A percentile compares a stretch with the other conserved stretches of the same genome.
Conservation (phyloP, 2,113 vertebrate genomes). For the Myotis brandtii region DNA sequence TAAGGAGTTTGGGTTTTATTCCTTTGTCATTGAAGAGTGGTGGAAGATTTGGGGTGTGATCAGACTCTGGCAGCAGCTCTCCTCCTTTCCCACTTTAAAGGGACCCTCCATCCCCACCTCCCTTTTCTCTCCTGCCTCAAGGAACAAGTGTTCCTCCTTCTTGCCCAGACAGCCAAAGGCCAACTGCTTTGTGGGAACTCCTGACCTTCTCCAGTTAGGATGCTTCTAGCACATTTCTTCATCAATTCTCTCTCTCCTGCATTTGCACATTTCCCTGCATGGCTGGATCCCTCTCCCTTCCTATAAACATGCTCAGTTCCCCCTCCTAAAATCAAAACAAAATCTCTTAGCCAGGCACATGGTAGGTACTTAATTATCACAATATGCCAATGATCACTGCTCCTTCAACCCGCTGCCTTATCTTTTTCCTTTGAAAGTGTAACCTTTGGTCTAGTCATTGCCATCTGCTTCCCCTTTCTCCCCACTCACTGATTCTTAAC, state of each 20-base stretch:
- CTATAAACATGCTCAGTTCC: not conserved
- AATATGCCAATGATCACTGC: no score
- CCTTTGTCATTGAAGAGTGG: not conserved
- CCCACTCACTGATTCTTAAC: not conserved
- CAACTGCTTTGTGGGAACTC: accelerated
- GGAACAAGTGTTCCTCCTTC: not conserved
- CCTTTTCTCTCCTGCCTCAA: not conserved
- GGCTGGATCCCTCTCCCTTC: not conserved
- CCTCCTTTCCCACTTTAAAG: not conserved
- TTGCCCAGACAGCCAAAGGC: not conserved
- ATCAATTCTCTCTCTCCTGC: not conserved
- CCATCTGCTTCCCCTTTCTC: not conserved
- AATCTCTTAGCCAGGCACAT: not conserved
- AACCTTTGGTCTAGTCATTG: not conserved
- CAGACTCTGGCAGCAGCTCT: not conserved
- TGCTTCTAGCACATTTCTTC: not conserved
- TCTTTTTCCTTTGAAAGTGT: not conserved
- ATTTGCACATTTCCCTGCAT: not conserved
- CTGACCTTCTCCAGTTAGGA: not conserved
- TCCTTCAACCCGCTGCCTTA: not conserved
- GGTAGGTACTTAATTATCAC: not conserved
- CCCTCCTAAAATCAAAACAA: not conserved
- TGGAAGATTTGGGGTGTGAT: not conserved
- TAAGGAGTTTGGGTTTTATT: not conserved
- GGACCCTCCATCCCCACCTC: not conserved